These are phyloP conservation scores for Drosophila sordidula DNA, from an alignment of 2,888 invertebrate species.

Conservation along the genomic window DNA sequence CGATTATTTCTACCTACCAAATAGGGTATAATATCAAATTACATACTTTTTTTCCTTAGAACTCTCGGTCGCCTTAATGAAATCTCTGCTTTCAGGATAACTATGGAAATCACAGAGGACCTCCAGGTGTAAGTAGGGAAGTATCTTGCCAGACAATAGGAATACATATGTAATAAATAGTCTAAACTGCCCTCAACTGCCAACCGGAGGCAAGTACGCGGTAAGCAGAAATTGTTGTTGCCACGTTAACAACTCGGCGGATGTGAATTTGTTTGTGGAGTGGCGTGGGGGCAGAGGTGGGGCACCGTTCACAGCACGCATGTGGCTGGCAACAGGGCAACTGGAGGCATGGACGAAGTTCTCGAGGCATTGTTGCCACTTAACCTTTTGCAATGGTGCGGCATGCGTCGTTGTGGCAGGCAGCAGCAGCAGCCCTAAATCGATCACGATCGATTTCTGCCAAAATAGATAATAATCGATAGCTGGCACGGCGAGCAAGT, in stretches of 20 bases:
- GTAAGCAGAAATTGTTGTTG: conserved; percentile 27
- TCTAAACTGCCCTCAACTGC: conserved; percentile 9
- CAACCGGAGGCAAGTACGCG: background rate
- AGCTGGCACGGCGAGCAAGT: conserved; percentile 38
- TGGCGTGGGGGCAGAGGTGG: background rate
- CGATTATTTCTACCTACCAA: too few relatives aligned
- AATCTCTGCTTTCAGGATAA: too few relatives aligned
- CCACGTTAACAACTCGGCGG: conserved; percentile 56
- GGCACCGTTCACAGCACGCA: conserved; percentile 43
- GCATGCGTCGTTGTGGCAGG: conserved; percentile 29
- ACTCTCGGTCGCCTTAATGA: too few relatives aligned
- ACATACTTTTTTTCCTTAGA: too few relatives aligned
- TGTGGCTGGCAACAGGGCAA: conserved; percentile 43
- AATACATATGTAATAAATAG: too few relatives aligned
- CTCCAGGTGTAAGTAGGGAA: too few relatives aligned
- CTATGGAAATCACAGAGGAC: too few relatives aligned
- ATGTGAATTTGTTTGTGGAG: conserved; percentile 40
- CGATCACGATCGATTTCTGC: conserved; percentile 80
- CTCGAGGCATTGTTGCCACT: conserved; percentile 44
- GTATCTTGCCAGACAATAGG: too few relatives aligned
- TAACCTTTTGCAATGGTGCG: conserved; percentile 49
- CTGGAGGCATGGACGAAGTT: conserved; percentile 23
- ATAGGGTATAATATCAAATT: too few relatives aligned
- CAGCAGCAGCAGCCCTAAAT: conserved; percentile 59
- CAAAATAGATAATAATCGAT: conserved; percentile 74